Percentiles rank a stretch among this genome's conserved stretches.
Evolutionary conservation across 2,113 vertebrate species (phyloP).

Genomic region (Cisticola juncidis): DNA sequence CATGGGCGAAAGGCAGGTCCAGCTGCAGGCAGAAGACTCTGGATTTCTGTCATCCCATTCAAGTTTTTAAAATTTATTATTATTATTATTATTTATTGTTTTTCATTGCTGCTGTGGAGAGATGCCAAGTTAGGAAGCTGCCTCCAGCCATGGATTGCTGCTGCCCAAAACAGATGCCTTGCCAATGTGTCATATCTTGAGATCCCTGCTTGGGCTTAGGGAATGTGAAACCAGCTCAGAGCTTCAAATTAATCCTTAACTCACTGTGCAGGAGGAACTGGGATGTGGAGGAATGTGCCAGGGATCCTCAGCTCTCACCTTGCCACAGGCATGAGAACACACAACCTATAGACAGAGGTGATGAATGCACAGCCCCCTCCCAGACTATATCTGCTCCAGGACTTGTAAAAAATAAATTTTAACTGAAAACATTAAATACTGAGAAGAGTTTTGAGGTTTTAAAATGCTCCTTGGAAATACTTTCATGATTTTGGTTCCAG

Average conservation of each 20-base stretch:
- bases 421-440: background rate
- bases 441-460: background rate
- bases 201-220: background rate
- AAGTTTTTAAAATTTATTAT: background rate
- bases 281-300: background rate
- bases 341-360: rapidly evolving
- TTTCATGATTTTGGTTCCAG: background rate
- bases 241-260: background rate
- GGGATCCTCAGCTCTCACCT: background rate
- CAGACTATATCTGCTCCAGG: background rate
- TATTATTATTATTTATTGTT: background rate
- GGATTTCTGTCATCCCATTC: background rate
- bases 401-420: background rate
- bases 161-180: background rate
- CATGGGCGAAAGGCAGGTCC: rapidly evolving
- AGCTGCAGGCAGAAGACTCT: background rate
- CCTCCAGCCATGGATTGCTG: background rate
- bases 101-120: background rate
- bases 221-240: background rate
- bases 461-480: background rate
- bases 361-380: background rate
- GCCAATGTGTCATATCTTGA: background rate
- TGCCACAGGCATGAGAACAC: background rate
- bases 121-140: background rate
- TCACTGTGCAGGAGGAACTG: background rate